Base-by-base conservation (phyloP, 2,797 vertebrate species). In the Poecilia picta region DNA sequence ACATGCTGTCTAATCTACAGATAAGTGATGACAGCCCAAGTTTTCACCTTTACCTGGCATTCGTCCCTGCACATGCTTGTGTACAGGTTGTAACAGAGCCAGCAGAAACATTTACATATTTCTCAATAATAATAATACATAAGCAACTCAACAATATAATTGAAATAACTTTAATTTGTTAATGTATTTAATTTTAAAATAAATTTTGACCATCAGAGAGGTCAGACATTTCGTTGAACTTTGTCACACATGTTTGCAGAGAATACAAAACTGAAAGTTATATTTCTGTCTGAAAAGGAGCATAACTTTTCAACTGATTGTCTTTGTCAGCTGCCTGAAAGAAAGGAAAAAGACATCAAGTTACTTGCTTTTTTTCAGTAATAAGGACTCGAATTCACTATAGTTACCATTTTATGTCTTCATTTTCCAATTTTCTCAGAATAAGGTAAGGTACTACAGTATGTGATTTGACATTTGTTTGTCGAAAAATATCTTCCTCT, bases 51-150 rank as follows among this genome's bases (percentile, higher is more conserved):
- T 41, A 10, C 20, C 5, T 47, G 46, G 5, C 46, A 47, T 47
- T 47, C 15, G 31, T 70, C 20, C 11, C 36, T 43, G 66, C 36
- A 41, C 25, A 68, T 39, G 8, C 13, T 43, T 70, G 2, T 20
- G 45, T 72, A 28, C 28, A 72, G 10, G 28, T 28, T 72, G 39
- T 25, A 45, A 71, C 3, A 0, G 15, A 10, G 55, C 79, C 79
- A 81, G 53, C 13, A 59, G 70, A 77, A 80, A 84, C 70, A 76
- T 77, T 76, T 66, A 39, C 46, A 13, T 62, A 78, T 86, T 80
- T 81, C 41, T 72, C 39, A 33, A n/a, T 31, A 53, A 57, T 23
- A 36, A 20, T 31, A 20, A 51, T 33, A 81, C 7, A 62, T 2
- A 59, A 4, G 12, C 20, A 72, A 25, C 73, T 71, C n/a, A 36